These are phyloP conservation scores for Zosterops lateralis DNA, from an alignment of 2,113 vertebrate genomes.

Conservation along the genomic window DNA sequence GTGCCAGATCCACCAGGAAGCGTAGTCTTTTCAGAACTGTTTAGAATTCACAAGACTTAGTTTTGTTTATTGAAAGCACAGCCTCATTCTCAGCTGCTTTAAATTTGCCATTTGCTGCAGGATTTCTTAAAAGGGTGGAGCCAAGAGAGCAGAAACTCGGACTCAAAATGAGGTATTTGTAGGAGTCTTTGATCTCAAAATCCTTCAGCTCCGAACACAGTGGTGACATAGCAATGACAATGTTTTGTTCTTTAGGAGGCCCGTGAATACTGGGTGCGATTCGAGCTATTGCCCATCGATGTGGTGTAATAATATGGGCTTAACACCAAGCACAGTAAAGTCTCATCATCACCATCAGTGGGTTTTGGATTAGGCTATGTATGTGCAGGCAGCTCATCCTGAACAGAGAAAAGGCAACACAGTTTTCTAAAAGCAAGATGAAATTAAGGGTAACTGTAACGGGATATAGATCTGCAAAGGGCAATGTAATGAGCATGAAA, in stretches of 20 bases:
- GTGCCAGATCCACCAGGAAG: conserved; percentile 24
- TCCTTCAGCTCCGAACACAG: not conserved
- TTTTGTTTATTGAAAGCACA: conserved; percentile 29
- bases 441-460: not conserved
- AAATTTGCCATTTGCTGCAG: conserved; percentile 33
- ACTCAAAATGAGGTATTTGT: not conserved
- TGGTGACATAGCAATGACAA: not conserved
- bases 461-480: not conserved
- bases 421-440: not conserved
- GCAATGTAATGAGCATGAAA: not conserved
- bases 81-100: conserved; percentile 21
- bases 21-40: conserved; percentile 28
- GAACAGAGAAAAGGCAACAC: not conserved
- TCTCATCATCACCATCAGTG: not conserved
- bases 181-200: conserved; percentile 1
- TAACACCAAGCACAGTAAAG: not conserved
- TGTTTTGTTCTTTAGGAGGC: not conserved
- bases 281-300: fast-evolving
- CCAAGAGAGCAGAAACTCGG: not conserved
- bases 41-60: conserved; percentile 24
- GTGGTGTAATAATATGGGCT: not conserved
- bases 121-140: not conserved
- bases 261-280: not conserved
- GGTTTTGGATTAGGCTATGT: not conserved
- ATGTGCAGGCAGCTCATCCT: not conserved